A percentile compares a stretch with the other conserved stretches of the same genome.
Evolutionary conservation across 1,140 invertebrate genomes (phyloP).

Genomic region (Meloidogyne chitwoodi): DNA sequence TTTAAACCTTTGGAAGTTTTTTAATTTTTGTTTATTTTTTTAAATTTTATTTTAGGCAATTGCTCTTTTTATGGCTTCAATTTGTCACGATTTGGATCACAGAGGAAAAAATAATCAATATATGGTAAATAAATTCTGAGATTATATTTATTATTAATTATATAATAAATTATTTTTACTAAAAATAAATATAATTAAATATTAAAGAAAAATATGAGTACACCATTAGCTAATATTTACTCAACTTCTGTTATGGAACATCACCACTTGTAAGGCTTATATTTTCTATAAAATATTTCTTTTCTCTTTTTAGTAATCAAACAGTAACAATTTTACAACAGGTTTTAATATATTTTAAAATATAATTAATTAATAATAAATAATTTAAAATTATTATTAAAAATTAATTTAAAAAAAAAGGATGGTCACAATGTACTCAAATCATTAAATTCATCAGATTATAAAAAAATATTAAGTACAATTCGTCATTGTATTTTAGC

Average conservation of each 20-base stretch:
- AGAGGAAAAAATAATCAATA: conserved; percentile 82
- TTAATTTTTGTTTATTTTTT: not conserved
- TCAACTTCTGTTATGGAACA: conserved; percentile 79
- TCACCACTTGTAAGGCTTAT: conserved; percentile 69
- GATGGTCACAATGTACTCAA: conserved; percentile 76
- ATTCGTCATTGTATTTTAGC: conserved; percentile 78
- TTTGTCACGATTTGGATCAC: conserved; percentile 93
- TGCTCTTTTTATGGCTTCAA: conserved; percentile 85
- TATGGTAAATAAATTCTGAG: conserved; percentile 65
- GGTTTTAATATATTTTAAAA: conserved; percentile 21
- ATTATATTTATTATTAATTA: too few species aligned
- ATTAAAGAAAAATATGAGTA: conserved; percentile 74
- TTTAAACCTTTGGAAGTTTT: conserved; percentile 62
- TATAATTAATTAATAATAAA: conserved; percentile 5
- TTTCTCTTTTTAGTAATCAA: conserved; percentile 65
- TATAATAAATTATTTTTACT: too few species aligned
- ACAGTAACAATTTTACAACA: conserved; percentile 77
- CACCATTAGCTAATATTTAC: conserved; percentile 76
- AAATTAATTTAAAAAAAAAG: conserved; percentile 62
- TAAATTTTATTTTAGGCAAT: conserved; percentile 73
- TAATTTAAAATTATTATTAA: not conserved
- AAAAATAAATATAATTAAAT: too few species aligned
- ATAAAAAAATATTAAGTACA: conserved; percentile 72
- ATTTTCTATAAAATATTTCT: not conserved
- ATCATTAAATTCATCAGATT: conserved; percentile 70